Evolutionary conservation across 23 tunicate genomes (phyloP), one percentile per base, ranked within the genome.

Genomic region (Clavelina lepadiformis): DNA sequence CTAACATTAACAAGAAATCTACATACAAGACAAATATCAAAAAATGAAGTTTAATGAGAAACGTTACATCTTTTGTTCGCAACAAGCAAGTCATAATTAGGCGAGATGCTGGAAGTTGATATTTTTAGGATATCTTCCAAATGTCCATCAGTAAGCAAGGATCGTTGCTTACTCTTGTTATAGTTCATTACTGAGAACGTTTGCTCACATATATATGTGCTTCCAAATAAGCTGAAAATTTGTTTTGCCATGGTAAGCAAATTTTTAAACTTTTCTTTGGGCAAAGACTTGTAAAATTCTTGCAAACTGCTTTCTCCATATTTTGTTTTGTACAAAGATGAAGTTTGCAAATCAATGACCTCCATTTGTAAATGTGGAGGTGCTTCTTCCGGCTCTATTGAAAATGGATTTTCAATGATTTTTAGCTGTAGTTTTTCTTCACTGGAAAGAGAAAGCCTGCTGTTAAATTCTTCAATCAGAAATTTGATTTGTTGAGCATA

Each of bases 381-480:
- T 55, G 64, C 76, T 55, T 70, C 64, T 70, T 35, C 76, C 30
- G 66, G 76, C 55, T 70, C 47, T 4, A 70, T 56, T 70, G 76
- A 70, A 55, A 70, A 70, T 31, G 46, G 76, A 25, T 70, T 55
- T 55, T 56, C 76, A 70, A 56, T 70, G 23, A 56, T 54, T 70
- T 70, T 70, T 70, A 70, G 47, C 5, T 70, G 76, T 55, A 70
- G 76, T 53, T 70, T 30, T 70, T 56, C 76, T 70, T 55, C 76
- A 55, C 65, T 53, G 49, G 76, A 56, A 70, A 70, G 76, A 53
- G 64, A 19, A 33, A 70, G 76, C 29, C 76, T 70, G 63, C 34
- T 70, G 64, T 56, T 56, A 33, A 70, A n/a, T n/a, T n/a, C n/a
- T n/a, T n/a, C n/a, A n/a, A 23, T 70, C 28, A 70, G 76, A 49